These are phyloP conservation scores for Clistopyga incitator DNA, from an alignment of 2,888 invertebrate species.

Conservation along the genomic window DNA sequence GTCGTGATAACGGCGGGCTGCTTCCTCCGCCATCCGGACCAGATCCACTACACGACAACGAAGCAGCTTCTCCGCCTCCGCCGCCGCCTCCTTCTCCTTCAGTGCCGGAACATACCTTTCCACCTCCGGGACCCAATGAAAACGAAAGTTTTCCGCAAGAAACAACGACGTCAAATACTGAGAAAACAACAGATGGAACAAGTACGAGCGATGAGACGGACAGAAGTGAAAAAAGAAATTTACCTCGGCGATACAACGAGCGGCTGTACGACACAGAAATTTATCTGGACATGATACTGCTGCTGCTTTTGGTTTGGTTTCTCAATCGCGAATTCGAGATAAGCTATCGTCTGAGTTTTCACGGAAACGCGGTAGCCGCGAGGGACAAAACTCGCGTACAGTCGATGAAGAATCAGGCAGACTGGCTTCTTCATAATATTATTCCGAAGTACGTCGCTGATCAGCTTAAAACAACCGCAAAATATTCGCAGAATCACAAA, in stretches of 20 bases:
- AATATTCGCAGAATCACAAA: conserved; percentile 97
- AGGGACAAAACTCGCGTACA: conserved; percentile 95
- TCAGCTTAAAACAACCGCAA: conserved; percentile 95
- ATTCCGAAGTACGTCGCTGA: conserved; percentile 98
- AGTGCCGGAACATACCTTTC: neutral
- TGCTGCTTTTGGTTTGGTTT: conserved; percentile 96
- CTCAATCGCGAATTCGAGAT: conserved; percentile 98
- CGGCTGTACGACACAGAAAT: conserved; percentile 88
- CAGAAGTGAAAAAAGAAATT: conserved; percentile 5
- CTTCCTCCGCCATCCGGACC: neutral
- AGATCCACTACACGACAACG: neutral
- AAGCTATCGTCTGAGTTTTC: conserved; percentile 96
- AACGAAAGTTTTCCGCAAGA: conserved; percentile 5
- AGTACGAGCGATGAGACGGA: neutral
- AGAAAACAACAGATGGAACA: neutral
- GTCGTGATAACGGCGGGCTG: conserved; percentile 36
- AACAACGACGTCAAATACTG: neutral
- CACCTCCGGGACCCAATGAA: conserved; percentile 21
- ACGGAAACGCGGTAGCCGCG: conserved; percentile 95
- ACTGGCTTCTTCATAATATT: conserved; percentile 98
- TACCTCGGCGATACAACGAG: conserved; percentile 73
- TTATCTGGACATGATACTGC: conserved; percentile 91
- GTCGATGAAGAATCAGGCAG: conserved; percentile 97
- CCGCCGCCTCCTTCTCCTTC: neutral
- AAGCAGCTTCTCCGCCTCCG: neutral